A percentile compares a stretch with the other conserved stretches of the same genome.
These are phyloP conservation scores for Sarcophaga variegata DNA, from an alignment of 2,888 invertebrate species.

Conservation along the genomic window DNA sequence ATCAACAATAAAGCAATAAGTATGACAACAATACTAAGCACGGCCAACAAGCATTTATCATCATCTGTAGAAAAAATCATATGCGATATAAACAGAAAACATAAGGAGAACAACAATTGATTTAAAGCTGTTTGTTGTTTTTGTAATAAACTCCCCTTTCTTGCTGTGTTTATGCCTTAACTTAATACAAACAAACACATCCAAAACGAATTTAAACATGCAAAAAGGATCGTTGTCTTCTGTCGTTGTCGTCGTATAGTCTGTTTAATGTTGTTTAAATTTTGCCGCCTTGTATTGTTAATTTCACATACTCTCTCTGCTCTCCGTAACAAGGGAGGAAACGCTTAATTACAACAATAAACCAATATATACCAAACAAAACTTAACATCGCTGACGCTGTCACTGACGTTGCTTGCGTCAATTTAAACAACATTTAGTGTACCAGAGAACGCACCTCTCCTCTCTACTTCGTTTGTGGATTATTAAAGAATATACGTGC, in stretches of 20 bases:
- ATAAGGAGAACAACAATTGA: conserved; percentile 12
- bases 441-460: no score
- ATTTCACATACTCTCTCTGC: conserved; percentile 41
- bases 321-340: conserved; percentile 64
- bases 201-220: not conserved
- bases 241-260: conserved; percentile 16
- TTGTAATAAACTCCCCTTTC: conserved; percentile 26
- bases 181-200: not conserved
- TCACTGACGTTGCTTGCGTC: conserved; percentile 2
- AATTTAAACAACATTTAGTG: not conserved
- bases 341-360: conserved; percentile 54
- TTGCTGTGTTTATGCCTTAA: conserved; percentile 8
- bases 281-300: conserved; percentile 55
- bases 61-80: conserved; percentile 36
- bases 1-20: conserved; percentile 15
- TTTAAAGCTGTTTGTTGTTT: conserved; percentile 30
- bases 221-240: conserved; percentile 30
- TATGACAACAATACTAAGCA: conserved; percentile 20
- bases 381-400: not conserved
- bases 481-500: conserved; percentile 31
- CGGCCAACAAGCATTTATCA: conserved; percentile 32
- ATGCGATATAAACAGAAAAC: conserved; percentile 9
- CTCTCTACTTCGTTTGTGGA: conserved; percentile 35
- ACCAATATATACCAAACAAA: conserved; percentile 22
- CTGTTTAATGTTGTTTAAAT: conserved; percentile 25